Conservation (phyloP, 2,113 vertebrate genomes). For the Chaenogobius annularis region DNA sequence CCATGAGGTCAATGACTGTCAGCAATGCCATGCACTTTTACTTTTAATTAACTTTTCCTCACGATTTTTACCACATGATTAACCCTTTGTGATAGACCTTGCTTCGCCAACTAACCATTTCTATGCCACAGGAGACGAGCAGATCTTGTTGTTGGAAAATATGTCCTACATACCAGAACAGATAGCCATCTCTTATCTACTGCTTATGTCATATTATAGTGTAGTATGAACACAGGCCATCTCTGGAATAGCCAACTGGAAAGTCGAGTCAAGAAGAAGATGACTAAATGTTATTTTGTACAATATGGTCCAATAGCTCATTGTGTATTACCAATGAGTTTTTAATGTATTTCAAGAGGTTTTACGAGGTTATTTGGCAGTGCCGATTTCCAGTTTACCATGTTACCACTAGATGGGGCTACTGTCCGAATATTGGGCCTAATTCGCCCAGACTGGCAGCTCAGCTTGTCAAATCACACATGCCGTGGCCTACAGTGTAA, state of each 20-base stretch:
- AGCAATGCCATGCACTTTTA: constrained; percentile 32
- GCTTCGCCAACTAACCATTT: constrained; percentile 23
- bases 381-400: constrained; percentile 16
- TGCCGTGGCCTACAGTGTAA: not conserved
- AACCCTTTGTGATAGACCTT: constrained; percentile 30
- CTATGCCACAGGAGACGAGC: constrained; percentile 34
- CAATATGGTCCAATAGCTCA: not conserved
- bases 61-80: constrained; percentile 12
- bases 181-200: constrained; percentile 58
- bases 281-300: not conserved
- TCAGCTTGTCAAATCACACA: not conserved
- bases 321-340: not conserved
- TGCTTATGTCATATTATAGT: not conserved
- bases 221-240: not conserved
- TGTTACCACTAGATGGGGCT: constrained; percentile 58
- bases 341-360: not conserved
- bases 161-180: constrained; percentile 52
- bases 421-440: not conserved
- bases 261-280: not conserved
- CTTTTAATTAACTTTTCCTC: constrained; percentile 60
- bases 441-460: not conserved
- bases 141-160: constrained; percentile 68
- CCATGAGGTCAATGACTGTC: constrained; percentile 29
- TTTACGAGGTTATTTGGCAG: not conserved
- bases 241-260: not conserved